Base-by-base conservation (phyloP, 2,113 vertebrate species). In the Syngnathus typhle region DNA sequence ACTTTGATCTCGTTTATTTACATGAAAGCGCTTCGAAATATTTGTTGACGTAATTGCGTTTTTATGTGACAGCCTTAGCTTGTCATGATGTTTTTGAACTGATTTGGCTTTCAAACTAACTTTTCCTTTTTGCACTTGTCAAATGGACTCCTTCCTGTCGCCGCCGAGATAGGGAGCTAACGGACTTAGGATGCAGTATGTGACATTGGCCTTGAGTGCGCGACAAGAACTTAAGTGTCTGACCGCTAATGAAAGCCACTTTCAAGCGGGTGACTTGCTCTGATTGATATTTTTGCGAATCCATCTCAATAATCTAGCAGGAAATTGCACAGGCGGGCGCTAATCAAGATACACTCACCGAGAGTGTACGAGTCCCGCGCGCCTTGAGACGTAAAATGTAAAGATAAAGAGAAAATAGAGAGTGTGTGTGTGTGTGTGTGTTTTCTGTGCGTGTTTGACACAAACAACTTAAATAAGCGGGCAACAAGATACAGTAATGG, bases 281-380 rank as follows among this genome's bases (percentile, higher is more conserved):
- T 73, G 83, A 85, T 83, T 82, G 80, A 81, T 78, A 73, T 43
- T 46, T 77, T 76, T 72, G 67, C 65, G 68, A 83, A 87, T 85
- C 76, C 74, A 80, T 84, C 77, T 80, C 72, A 61, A 65, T 80
- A 80, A 81, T 83, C 78, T 80, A 72, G 39, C 75, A 83, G 84
- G 82, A 85, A 84, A 87, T 83, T 80, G 78, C 78, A 69, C 63
- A 23, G 73, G 77, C 67, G 74, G 67, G 64, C 68, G 71, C 71
- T 74, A 77, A 86, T 86, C 55, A 61, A 81, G 82, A 79, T 69
- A 44, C 54, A 64, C 73, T 64, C 19, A 43, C 19, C 54, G 64
- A 79, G 69, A 52, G 58, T 79, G 66, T 21, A 52, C 59, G 38
- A 76, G 64, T 68, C 65, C 47, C 13, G 21, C 51, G 38, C 15